Evolutionary conservation across 2,888 invertebrate species (phyloP), one percentile per base, ranked within the genome.

Genomic region (Chironomus tentans): DNA sequence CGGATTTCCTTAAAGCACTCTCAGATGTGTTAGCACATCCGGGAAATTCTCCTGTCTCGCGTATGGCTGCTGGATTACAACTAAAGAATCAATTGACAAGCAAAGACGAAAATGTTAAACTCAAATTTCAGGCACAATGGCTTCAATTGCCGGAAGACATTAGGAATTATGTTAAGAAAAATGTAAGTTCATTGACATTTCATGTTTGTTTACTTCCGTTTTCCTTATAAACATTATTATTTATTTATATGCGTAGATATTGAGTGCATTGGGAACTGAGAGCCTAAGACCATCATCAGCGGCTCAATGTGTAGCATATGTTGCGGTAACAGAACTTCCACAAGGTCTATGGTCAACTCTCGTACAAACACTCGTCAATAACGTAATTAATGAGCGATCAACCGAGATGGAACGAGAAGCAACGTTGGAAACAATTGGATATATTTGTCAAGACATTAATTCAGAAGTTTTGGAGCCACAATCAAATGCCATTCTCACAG

Each of bases 261-360:
- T 99, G 80, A 89, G 90, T 79, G 93, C 98, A 12, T 88, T 99
- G 80, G 98, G 99, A 77, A 98, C 99, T 78, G 99, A 99, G 86
- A 93, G 91, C 78, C 92, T 91, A 78, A 87, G 98, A 78, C 99
- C 98, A 2, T 97, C 97, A 80, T 95, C 97, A 73, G 98, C 98
- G 6, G 98, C 99, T 1, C 99, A 99, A 84, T 99, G 99, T 86
- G 97, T 99, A 68, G 98, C 99, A 0, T 97, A 97, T 83, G 95
- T 99, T 77, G 99, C 98, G 0, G 96, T 98, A 71, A 93, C 97
- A 47, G 99, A 99, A 85, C 86, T 99, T 77, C 95, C 98, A 0
- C 91, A 92, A 71, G 90, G 91, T 76, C 91, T 95, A 80, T 99
- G 99, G 98, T 91, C 90, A 78, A 93, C 95, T 79, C 87, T 99